These are phyloP conservation scores for Actinemys pallida DNA, from an alignment of 2,113 vertebrate species.

Conservation along the genomic window DNA sequence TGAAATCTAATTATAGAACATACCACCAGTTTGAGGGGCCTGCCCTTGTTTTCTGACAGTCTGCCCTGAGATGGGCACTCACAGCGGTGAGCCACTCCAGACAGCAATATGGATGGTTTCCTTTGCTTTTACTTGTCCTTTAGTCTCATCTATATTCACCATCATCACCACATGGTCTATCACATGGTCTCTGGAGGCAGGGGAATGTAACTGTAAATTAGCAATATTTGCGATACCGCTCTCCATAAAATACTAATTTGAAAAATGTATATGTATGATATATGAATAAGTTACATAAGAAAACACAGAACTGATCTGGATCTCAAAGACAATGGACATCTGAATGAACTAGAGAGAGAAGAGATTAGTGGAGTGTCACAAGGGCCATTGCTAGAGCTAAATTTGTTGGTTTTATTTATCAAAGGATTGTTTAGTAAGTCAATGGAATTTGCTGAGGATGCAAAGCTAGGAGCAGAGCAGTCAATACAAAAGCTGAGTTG, in stretches of 20 bases:
- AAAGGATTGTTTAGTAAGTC: conserved; percentile 37
- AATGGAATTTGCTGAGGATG: conserved; percentile 49
- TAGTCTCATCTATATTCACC: not conserved
- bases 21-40: not conserved
- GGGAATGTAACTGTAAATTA: not conserved
- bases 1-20: not conserved
- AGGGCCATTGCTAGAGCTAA: conserved; percentile 40
- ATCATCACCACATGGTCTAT: not conserved
- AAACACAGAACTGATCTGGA: not conserved
- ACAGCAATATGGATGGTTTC: not conserved
- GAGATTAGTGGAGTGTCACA: not conserved
- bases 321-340: conserved; percentile 14
- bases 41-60: not conserved
- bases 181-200: not conserved
- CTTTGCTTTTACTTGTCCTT: not conserved
- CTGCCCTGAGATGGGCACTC: not conserved
- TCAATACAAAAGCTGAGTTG: conserved; percentile 64
- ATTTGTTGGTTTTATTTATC: conserved; percentile 60
- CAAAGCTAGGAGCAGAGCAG: conserved; percentile 24
- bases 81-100: not conserved
- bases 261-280: not conserved
- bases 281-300: not conserved
- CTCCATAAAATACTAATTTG: not conserved
- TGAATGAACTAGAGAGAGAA: conserved; percentile 13
- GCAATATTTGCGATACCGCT: not conserved